phyloP scores from a whole-genome alignment of 64 coral and sea anemone species.

The Montipora sp. region DNA sequence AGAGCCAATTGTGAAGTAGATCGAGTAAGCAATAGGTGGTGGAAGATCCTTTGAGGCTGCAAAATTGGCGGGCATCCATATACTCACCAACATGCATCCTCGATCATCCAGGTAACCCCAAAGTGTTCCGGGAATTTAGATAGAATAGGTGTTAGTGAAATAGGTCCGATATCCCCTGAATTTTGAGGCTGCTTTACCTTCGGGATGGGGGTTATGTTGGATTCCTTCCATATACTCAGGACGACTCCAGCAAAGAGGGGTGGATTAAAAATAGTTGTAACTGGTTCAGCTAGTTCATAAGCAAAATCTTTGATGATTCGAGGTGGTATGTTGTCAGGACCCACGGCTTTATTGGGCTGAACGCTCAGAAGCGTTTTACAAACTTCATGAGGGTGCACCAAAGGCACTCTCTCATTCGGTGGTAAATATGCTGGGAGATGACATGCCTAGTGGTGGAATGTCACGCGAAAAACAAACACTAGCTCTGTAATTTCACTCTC shows the following conservation, averaged over 20 bases:
- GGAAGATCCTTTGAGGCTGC: slow-evolving; percentile 33
- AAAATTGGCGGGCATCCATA: slow-evolving; percentile 18
- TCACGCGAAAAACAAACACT: slow-evolving; percentile 23
- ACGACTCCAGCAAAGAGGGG: not conserved
- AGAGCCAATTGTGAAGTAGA: slow-evolving; percentile 54
- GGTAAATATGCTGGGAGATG: no score
- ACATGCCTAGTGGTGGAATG: no score
- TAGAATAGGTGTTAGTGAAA: not conserved
- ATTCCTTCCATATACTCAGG: no score
- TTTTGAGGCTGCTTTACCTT: no score
- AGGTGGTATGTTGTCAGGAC: slow-evolving; percentile 15
- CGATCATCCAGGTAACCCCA: not conserved
- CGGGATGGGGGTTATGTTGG: not conserved
- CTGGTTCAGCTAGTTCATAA: not conserved
- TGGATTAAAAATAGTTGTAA: no score
- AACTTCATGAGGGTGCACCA: not conserved
- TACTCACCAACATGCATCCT: slow-evolving; percentile 20
- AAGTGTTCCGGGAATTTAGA: slow-evolving; percentile 16
- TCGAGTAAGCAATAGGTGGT: slow-evolving; percentile 8
- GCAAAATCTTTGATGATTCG: not conserved
- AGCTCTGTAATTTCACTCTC: slow-evolving; percentile 24
- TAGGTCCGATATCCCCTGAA: not conserved
- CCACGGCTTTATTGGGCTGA: slow-evolving; percentile 3
- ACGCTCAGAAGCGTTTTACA: not conserved
- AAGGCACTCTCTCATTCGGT: not conserved